Percentiles rank a stretch among this genome's conserved stretches.
phyloP scores from a whole-genome alignment of 2,113 vertebrate genomes.

The Lamprotornis superbus region DNA sequence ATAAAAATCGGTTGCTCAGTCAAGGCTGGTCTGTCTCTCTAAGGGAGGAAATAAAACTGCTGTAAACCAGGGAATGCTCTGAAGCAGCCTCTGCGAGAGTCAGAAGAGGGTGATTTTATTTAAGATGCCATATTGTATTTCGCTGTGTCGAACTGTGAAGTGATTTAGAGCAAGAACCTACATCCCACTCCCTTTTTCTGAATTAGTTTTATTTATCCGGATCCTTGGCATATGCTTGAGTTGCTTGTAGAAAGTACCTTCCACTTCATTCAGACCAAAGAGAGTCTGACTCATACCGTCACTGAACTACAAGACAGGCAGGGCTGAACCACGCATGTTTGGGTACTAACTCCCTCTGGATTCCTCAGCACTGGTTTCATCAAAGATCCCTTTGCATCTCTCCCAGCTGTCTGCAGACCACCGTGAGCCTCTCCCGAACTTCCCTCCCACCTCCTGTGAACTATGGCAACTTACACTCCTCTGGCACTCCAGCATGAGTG shows the following conservation, averaged over 20 bases:
- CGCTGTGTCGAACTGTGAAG: neutral
- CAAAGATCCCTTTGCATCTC: neutral
- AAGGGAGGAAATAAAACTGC: slow-evolving; percentile 46
- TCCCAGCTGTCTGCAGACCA: neutral
- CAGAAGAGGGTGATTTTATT: slow-evolving; percentile 53
- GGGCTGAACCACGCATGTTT: slow-evolving; percentile 55
- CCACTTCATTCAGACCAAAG: slow-evolving; percentile 65
- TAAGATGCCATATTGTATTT: slow-evolving; percentile 65
- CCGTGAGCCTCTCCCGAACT: neutral
- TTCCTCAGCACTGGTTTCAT: neutral
- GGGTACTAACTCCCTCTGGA: slow-evolving; percentile 49
- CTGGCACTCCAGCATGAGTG: neutral
- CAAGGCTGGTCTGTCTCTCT: slow-evolving; percentile 33
- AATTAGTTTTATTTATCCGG: slow-evolving; percentile 64
- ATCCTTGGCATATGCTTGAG: slow-evolving; percentile 56
- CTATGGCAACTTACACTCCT: neutral
- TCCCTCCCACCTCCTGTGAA: fast-evolving
- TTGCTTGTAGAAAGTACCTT: slow-evolving; percentile 64
- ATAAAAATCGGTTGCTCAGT: slow-evolving; percentile 39
- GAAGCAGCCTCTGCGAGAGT: slow-evolving; percentile 47
- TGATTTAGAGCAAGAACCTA: slow-evolving; percentile 40
- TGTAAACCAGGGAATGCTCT: slow-evolving; percentile 49
- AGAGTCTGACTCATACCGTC: slow-evolving; percentile 52
- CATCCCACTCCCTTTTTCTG: slow-evolving; percentile 65
- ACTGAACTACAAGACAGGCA: slow-evolving; percentile 47